phyloP scores from a whole-genome alignment of 2,797 vertebrate genomes.

The Pempheris klunzingeri region DNA sequence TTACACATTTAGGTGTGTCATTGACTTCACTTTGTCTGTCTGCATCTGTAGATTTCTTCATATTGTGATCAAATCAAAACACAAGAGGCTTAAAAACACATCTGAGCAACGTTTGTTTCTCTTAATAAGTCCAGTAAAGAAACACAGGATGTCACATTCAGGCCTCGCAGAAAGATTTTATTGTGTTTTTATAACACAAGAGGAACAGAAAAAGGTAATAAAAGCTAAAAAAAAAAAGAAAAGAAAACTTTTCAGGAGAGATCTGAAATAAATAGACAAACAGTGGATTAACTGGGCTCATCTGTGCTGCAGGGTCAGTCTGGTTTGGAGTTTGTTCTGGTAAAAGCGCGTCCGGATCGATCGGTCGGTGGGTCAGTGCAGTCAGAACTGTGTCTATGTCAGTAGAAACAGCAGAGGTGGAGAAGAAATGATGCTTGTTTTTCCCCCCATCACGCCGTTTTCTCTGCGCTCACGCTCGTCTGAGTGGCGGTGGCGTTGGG shows the following conservation, averaged over 20 bases:
- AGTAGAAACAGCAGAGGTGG: neutral
- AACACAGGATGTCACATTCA: neutral
- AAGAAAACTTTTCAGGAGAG: conserved; percentile 13
- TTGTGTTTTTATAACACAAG: conserved; percentile 34
- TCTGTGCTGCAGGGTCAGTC: conserved; percentile 27
- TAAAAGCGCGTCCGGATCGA: neutral
- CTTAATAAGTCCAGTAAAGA: neutral
- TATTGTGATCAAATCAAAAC: no score
- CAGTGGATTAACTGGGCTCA: neutral
- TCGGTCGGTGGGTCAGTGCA: conserved; percentile 17
- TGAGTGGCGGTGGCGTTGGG: conserved; percentile 74
- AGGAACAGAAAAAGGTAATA: neutral
- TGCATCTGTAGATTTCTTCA: no score
- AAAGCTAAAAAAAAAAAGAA: conserved; percentile 2
- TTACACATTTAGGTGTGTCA: no score
- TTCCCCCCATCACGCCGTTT: conserved; percentile 37
- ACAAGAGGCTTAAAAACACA: neutral
- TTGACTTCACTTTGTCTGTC: no score
- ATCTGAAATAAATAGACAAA: conserved; percentile 64
- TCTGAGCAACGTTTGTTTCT: neutral
- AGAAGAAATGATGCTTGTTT: neutral
- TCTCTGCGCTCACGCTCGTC: conserved; percentile 66
- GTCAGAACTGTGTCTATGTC: conserved; percentile 17
- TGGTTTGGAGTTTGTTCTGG: conserved; percentile 7
- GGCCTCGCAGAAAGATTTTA: conserved; percentile 37